Percentiles rank a stretch among this genome's conserved stretches.
Conservation (phyloP, 2,888 invertebrate genomes). For the Hydrotaea cyrtoneurina region DNA sequence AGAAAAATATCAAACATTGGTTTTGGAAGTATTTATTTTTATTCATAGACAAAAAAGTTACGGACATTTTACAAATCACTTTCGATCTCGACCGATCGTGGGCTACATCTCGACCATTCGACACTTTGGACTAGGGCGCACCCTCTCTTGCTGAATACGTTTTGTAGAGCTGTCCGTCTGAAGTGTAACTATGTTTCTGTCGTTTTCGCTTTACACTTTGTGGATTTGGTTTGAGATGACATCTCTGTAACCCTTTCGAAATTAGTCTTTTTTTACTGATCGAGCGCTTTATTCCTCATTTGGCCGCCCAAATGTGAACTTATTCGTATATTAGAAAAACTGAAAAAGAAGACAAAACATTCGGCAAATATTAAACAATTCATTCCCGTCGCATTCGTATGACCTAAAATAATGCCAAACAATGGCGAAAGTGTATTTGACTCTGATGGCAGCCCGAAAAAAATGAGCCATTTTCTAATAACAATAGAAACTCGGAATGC, state of each 20-base stretch:
- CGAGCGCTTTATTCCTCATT: background rate
- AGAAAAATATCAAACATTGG: too few relatives aligned
- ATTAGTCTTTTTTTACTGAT: background rate
- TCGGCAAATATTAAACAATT: constrained; percentile 20
- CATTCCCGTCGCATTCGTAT: background rate
- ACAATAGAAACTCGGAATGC: constrained; percentile 16
- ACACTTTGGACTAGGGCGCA: too few relatives aligned
- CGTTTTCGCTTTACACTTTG: too few relatives aligned
- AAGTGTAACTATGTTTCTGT: too few relatives aligned
- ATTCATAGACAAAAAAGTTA: too few relatives aligned
- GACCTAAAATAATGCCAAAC: constrained; percentile 28
- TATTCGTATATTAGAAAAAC: constrained; percentile 17
- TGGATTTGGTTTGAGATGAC: too few relatives aligned
- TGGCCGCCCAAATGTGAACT: constrained; percentile 15
- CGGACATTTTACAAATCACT: too few relatives aligned
- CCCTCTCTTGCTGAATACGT: too few relatives aligned
- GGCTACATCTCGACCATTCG: too few relatives aligned
- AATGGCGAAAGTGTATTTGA: constrained; percentile 32
- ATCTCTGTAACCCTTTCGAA: background rate
- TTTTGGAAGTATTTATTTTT: too few relatives aligned
- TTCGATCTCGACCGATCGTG: too few relatives aligned
- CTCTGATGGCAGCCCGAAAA: constrained; percentile 1
- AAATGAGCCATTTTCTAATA: constrained; percentile 35
- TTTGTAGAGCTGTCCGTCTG: too few relatives aligned
- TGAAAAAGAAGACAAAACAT: background rate